Conservation (phyloP, 2,113 vertebrate species). For the Nothobranchius furzeri region DNA sequence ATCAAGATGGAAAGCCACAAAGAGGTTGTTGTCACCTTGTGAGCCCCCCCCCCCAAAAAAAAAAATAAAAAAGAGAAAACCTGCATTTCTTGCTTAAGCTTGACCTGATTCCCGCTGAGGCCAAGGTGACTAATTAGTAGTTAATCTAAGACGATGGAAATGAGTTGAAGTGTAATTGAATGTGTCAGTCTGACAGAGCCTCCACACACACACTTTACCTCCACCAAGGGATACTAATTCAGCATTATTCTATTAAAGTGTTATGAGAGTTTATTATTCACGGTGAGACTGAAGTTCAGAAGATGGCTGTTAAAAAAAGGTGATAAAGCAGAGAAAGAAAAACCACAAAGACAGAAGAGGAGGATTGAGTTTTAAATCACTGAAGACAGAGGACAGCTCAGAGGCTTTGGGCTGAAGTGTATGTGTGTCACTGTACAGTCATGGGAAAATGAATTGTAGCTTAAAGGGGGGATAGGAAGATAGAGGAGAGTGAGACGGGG, state of each 20-base stretch:
- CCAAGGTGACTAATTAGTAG: slow-evolving; percentile 65
- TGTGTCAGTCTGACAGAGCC: slow-evolving; percentile 59
- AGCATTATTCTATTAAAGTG: slow-evolving; percentile 48
- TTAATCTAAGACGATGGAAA: slow-evolving; percentile 66
- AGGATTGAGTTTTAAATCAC: slow-evolving; percentile 29
- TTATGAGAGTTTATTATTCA: slow-evolving; percentile 40
- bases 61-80: not conserved
- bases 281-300: slow-evolving; percentile 47
- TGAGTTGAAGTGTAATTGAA: slow-evolving; percentile 68
- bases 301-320: slow-evolving; percentile 2
- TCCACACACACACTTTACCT: slow-evolving; percentile 38
- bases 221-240: slow-evolving; percentile 36
- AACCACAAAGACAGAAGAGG: not conserved
- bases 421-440: not conserved
- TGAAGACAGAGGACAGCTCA: slow-evolving; percentile 18
- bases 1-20: slow-evolving; percentile 6
- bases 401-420: slow-evolving; percentile 13
- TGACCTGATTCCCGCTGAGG: slow-evolving; percentile 49
- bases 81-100: slow-evolving; percentile 36
- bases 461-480: slow-evolving; percentile 8
- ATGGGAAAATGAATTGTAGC: slow-evolving; percentile 42
- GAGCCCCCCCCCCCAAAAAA: slow-evolving; percentile 21
- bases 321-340: not conserved
- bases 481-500: slow-evolving; percentile 4
- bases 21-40: slow-evolving; percentile 31